Base-by-base conservation (phyloP, 30 jellyfish, hydroid and myxozoan species). In the Hydra vulgaris region DNA sequence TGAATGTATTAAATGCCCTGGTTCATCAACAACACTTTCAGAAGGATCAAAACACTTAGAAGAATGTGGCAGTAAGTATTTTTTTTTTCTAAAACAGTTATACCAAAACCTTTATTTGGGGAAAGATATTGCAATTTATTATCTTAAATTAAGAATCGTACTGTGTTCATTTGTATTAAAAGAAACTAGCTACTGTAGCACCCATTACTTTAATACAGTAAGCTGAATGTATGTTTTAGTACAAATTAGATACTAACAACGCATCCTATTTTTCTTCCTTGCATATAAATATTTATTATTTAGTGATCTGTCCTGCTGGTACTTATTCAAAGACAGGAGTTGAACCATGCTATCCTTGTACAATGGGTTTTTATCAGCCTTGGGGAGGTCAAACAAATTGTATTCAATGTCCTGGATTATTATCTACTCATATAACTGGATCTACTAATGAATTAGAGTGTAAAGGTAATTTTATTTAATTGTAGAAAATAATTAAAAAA, bases 11-110 rank as follows among this genome's bases (percentile, higher is more conserved):
- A 25, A 76, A 79, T 94, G 99, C 74, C 96, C 96, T 18, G 99
- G 99, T 20, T 79, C 95, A 0, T 82, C 99, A 18, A 94, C 96
- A 21, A 94, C 99, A 18, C 21, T 69, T 18, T 74, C 54, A 24
- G 69, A 20, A 15, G 96, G 92, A 17, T 75, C 96, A 17, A 78
- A 79, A 1, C 73, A 71, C 8, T 66, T 87, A 15, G 74, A 25
- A 17, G 88, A 85, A 73, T 94, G 99, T 79, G 96, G 99, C 72
- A 94, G 99, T 94, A 86, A 25, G 99, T 72, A 5, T n/a, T n/a
- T 15, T 8, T 3, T 68, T 40, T 40, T 40, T 40, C 61, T 40
- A 12, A 23, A 19, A 55, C 40, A 26, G 17, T 24, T 18, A 0
- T 4, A 0, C 17, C 19, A 18, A n/a, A 1, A 25, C 74, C 81